Evolutionary conservation across 2,797 vertebrate genomes (phyloP).

Genomic region (Sarcoramphus papa): DNA sequence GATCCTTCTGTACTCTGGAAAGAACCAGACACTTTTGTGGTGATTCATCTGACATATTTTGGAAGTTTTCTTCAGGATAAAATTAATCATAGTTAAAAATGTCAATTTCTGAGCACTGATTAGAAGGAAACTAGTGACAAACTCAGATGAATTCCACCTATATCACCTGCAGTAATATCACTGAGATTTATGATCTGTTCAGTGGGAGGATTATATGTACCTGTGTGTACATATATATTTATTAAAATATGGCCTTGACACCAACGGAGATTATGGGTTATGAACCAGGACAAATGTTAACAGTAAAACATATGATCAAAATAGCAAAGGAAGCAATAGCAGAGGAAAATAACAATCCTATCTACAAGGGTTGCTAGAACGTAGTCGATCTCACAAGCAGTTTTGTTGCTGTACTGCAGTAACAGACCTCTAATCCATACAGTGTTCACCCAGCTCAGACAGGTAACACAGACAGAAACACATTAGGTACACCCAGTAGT

Average conservation of each 20-base stretch:
- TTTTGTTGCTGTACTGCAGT: background rate
- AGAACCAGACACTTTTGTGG: background rate
- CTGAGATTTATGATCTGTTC: background rate
- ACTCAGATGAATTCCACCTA: background rate
- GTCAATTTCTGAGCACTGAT: background rate
- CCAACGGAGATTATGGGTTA: background rate
- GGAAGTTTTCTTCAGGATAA: background rate
- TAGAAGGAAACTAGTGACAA: background rate
- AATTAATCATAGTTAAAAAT: background rate
- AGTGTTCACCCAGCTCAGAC: background rate
- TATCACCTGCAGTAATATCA: background rate
- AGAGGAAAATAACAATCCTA: background rate
- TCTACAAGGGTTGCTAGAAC: background rate
- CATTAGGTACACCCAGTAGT: background rate
- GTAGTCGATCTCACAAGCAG: background rate
- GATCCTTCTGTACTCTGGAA: background rate
- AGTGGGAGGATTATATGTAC: background rate
- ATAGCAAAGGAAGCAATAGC: background rate
- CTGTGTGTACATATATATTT: background rate
- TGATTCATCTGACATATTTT: background rate
- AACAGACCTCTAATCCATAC: background rate
- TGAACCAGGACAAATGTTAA: background rate
- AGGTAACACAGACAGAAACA: background rate
- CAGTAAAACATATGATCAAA: background rate
- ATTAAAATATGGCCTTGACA: background rate